Conservation (phyloP, 1,140 invertebrate genomes). For the Lerema accius region DNA sequence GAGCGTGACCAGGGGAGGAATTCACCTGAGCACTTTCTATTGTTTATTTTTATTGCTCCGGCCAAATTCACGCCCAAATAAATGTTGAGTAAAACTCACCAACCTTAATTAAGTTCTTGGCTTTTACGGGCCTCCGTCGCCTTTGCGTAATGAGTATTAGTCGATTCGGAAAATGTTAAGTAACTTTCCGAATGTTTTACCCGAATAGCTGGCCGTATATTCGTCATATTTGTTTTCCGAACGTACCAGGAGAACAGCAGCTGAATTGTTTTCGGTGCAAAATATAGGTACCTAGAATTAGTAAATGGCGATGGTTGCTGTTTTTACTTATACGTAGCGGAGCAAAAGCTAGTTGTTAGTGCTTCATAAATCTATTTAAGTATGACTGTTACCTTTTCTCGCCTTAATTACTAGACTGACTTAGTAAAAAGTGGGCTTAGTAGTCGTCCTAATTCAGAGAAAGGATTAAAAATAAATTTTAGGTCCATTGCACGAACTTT, state of each 20-base stretch:
- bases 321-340: too few relatives aligned
- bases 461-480: too few relatives aligned
- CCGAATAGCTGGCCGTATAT: neutral
- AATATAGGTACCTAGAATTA: too few relatives aligned
- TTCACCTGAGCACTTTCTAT: constrained; percentile 46
- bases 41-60: constrained; percentile 69
- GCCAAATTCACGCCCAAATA: constrained; percentile 70
- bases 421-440: too few relatives aligned
- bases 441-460: too few relatives aligned
- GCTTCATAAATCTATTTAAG: too few relatives aligned
- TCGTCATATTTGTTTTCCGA: constrained; percentile 1
- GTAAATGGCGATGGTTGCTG: too few relatives aligned
- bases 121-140: constrained; percentile 54
- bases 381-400: too few relatives aligned
- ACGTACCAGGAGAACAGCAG: neutral
- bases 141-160: constrained; percentile 52
- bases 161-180: constrained; percentile 18
- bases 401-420: too few relatives aligned
- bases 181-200: neutral
- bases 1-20: constrained; percentile 33
- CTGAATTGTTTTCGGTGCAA: neutral
- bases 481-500: too few relatives aligned
- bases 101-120: constrained; percentile 76
- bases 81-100: constrained; percentile 59
- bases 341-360: too few relatives aligned